Conservation (phyloP, 2,888 invertebrate genomes). For the Rhingia campestris region DNA sequence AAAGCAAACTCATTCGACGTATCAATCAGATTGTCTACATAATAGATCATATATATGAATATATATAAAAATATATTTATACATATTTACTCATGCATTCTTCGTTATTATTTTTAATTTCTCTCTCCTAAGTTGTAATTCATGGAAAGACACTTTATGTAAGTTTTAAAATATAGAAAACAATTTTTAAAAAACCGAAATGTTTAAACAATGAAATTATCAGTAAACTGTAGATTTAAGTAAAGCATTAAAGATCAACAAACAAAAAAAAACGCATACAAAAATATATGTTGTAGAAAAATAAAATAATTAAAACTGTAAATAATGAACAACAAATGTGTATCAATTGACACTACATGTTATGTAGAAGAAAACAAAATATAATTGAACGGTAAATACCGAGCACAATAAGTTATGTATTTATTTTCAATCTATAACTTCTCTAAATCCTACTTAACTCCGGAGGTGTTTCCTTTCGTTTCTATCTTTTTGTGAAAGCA, state of each 20-base stretch:
- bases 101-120: constrained; percentile 36
- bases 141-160: constrained; percentile 66
- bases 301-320: constrained; percentile 49
- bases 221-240: constrained; percentile 61
- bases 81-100: constrained; percentile 41
- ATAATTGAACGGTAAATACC: constrained; percentile 41
- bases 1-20: constrained; percentile 14
- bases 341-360: constrained; percentile 46
- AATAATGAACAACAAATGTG: constrained; percentile 37
- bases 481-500: constrained; percentile 21
- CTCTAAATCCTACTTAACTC: constrained; percentile 6
- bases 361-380: constrained; percentile 21
- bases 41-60: neutral
- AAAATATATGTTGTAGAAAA: constrained; percentile 52
- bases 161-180: constrained; percentile 28
- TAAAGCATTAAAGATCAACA: constrained; percentile 65
- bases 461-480: constrained; percentile 7
- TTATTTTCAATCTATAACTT: constrained; percentile 27
- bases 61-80: constrained; percentile 8
- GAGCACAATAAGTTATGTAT: constrained; percentile 64
- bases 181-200: constrained; percentile 24
- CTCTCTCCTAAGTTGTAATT: constrained; percentile 41
- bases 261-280: constrained; percentile 39
- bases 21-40: constrained; percentile 39
- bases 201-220: constrained; percentile 69